Conservation (phyloP, 2,113 vertebrate species). For the Rissa tridactyla region DNA sequence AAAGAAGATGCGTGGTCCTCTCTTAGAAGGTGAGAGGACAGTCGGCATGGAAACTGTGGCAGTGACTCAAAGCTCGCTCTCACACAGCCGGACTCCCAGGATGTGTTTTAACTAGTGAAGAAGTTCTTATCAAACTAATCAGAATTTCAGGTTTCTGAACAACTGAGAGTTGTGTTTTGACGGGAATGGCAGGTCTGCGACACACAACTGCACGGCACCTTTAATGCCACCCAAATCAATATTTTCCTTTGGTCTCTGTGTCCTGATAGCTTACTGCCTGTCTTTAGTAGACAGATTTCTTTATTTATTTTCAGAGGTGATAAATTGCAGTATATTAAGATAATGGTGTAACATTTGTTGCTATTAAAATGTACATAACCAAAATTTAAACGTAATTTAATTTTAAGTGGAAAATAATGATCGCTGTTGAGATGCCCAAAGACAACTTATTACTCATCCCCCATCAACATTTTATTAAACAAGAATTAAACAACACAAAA, state of each 20-base stretch:
- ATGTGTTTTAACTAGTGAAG: not conserved
- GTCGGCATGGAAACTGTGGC: not conserved
- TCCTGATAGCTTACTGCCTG: not conserved
- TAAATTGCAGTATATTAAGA: constrained; percentile 19
- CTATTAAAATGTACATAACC: not conserved
- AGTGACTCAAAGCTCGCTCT: not conserved
- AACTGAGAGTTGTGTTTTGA: not conserved
- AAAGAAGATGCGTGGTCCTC: not conserved
- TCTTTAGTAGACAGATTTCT: not conserved
- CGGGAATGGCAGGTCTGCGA: not conserved
- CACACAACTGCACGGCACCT: not conserved
- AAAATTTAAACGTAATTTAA: constrained; percentile 15
- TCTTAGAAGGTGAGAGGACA: not conserved
- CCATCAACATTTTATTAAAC: not conserved
- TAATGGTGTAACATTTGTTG: constrained; percentile 10
- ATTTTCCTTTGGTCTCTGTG: not conserved
- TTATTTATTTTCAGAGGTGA: not conserved
- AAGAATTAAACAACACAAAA: not conserved
- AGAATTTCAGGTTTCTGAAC: not conserved
- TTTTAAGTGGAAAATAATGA: constrained; percentile 48
- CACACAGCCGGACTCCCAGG: not conserved
- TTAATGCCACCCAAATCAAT: not conserved
- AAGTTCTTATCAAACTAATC: not conserved
- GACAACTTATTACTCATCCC: constrained; percentile 1
- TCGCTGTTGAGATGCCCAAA: not conserved